Conservation (phyloP, 1,140 invertebrate species). For the Patella vulgata region DNA sequence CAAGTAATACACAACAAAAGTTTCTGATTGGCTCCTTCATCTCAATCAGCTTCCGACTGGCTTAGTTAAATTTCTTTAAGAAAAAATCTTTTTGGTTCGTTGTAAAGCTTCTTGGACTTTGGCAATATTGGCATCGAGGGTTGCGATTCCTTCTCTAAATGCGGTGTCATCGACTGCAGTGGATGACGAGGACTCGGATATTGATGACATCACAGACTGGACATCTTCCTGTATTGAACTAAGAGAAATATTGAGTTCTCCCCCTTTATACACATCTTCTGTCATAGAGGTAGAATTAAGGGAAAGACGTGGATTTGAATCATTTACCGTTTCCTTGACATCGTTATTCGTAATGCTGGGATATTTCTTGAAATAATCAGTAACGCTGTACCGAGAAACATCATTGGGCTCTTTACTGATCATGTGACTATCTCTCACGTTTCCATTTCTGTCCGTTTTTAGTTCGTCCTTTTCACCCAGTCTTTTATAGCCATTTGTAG, state of each 20-base stretch:
- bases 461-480: neutral
- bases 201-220: conserved; percentile 34
- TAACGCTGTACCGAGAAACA: conserved; percentile 46
- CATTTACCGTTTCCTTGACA: neutral
- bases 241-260: conserved; percentile 34
- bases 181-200: conserved; percentile 25
- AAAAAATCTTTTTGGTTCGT: conserved; percentile 50
- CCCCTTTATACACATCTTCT: conserved; percentile 31
- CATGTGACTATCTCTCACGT: neutral
- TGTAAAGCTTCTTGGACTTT: conserved; percentile 45
- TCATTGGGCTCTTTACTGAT: conserved; percentile 18
- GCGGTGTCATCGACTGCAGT: conserved; percentile 43
- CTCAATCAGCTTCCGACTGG: too few relatives aligned
- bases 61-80: too few relatives aligned
- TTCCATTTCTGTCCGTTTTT: neutral
- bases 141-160: conserved; percentile 50
- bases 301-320: neutral
- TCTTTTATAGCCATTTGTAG: too few relatives aligned
- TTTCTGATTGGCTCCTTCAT: too few relatives aligned
- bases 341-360: conserved; percentile 1
- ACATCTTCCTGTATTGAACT: conserved; percentile 52
- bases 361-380: conserved; percentile 54
- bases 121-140: conserved; percentile 54
- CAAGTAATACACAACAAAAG: too few relatives aligned
- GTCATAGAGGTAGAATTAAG: neutral